Percentiles rank a stretch among this genome's conserved stretches.
Conservation (phyloP, 1,140 invertebrate species). For the Drosophila burlai region DNA sequence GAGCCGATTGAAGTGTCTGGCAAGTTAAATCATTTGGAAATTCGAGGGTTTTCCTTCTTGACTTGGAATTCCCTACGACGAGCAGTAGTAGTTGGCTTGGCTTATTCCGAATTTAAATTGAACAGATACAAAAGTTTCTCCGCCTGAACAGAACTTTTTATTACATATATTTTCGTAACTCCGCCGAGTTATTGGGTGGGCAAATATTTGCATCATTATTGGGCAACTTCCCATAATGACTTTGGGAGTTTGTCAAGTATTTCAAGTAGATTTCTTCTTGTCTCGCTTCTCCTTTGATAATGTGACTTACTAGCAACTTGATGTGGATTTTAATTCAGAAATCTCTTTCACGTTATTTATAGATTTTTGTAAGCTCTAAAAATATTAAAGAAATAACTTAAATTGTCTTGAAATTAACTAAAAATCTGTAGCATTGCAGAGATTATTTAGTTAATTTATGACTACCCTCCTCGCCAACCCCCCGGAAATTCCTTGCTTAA, state of each 20-base stretch:
- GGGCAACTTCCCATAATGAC: conserved; percentile 17
- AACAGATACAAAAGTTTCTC: conserved; percentile 46
- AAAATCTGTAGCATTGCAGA: conserved; percentile 27
- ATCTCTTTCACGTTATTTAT: neutral
- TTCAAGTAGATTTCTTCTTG: neutral
- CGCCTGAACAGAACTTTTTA: neutral
- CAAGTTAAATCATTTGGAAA: conserved; percentile 72
- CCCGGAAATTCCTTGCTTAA: conserved; percentile 28
- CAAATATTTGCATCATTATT: conserved; percentile 45
- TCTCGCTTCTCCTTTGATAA: neutral
- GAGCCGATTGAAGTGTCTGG: conserved; percentile 60
- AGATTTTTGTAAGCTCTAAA: neutral
- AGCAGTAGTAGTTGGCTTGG: conserved; percentile 15
- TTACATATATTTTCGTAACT: conserved; percentile 25
- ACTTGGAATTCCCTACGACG: neutral
- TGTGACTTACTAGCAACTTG: neutral
- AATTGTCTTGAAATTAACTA: neutral
- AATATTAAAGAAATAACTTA: neutral
- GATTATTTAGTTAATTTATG: conserved; percentile 37
- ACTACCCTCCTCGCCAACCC: neutral
- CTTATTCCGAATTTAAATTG: conserved; percentile 41
- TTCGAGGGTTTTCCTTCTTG: conserved; percentile 36
- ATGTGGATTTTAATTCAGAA: neutral
- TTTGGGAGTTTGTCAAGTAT: conserved; percentile 9
- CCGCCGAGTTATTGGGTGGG: conserved; percentile 26